Percentiles rank a stretch among this genome's conserved stretches.
These are phyloP conservation scores for Phoxinus phoxinus DNA, from an alignment of 2,113 vertebrate genomes.

Conservation along the genomic window DNA sequence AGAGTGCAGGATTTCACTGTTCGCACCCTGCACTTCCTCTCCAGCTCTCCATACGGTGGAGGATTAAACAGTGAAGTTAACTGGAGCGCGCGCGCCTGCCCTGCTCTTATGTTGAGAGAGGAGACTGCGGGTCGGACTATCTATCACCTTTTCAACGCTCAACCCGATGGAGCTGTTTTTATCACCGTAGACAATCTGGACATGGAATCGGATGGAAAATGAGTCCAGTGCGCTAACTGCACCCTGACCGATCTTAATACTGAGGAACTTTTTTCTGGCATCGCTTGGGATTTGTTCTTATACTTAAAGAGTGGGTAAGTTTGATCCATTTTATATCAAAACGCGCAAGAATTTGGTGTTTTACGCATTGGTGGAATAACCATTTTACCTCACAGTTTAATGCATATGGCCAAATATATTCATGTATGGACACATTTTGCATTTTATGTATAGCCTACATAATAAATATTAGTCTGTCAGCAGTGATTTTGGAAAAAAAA, in stretches of 20 bases:
- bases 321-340: background rate
- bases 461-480: background rate
- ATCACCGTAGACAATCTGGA: background rate
- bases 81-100: conserved; percentile 65
- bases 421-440: background rate
- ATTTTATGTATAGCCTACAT: background rate
- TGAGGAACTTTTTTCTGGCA: conserved; percentile 44
- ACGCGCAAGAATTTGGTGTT: background rate
- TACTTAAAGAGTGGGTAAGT: conserved; percentile 53
- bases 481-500: background rate
- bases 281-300: conserved; percentile 45
- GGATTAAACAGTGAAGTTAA: conserved; percentile 75
- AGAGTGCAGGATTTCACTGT: conserved; percentile 62
- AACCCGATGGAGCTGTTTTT: conserved; percentile 44
- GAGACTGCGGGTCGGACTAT: conserved; percentile 63
- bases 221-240: conserved; percentile 44
- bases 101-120: conserved; percentile 64
- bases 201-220: conserved; percentile 30
- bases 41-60: conserved; percentile 61
- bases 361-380: background rate
- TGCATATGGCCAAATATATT: background rate
- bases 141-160: conserved; percentile 50
- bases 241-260: conserved; percentile 16
- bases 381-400: background rate
- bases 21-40: conserved; percentile 31